Base-by-base conservation (phyloP, 2,888 invertebrate genomes). In the Meteorus colon region DNA sequence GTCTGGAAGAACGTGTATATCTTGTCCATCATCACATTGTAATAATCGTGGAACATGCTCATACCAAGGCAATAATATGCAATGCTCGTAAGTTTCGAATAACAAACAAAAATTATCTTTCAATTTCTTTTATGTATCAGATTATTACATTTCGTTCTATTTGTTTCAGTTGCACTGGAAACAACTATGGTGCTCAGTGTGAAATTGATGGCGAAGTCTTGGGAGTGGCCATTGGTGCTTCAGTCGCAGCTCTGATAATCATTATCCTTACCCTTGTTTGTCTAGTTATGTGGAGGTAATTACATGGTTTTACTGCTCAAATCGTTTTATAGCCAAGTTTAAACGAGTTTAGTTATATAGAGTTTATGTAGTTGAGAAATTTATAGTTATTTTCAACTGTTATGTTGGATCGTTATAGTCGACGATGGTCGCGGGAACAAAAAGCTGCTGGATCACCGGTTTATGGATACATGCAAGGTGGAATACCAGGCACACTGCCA, bases 181-280 rank as follows among this genome's bases (percentile, higher is more conserved):
- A 95, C 80, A 97, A 96, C 89, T 97, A 97, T 88, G 97, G 97
- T 0, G 93, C 94, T 0, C 94, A 95, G 80, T 97, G 97, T 85
- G 97, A 97, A 89, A 94, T 97, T 72, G 97, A 97, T 88, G 97
- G 97, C 0, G 97, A 97, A 90, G 97, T 97, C 68, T 91, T 97
- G 27, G 97, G 96, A 0, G 97, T 97, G 31, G 96, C 97, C 0
- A 95, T 97, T 73, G 97, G 97, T 19, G 97, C 97, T 0, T 96
- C 96, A 0, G 93, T 97, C 0, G 95, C 96, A 0, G 97, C 97
- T 1, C 93, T 97, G 1, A 93, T 97, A 59, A 97, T 97, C 81
- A 97, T 97, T 79, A 94, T 96, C 0, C 90, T 97, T 72, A 97
- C 97, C 0, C 90, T 97, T 12, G 94, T 96, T 0, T 96, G 96